A percentile compares a stretch with the other conserved stretches of the same genome.
Conservation (phyloP, 2,888 invertebrate genomes). For the Labia minor region DNA sequence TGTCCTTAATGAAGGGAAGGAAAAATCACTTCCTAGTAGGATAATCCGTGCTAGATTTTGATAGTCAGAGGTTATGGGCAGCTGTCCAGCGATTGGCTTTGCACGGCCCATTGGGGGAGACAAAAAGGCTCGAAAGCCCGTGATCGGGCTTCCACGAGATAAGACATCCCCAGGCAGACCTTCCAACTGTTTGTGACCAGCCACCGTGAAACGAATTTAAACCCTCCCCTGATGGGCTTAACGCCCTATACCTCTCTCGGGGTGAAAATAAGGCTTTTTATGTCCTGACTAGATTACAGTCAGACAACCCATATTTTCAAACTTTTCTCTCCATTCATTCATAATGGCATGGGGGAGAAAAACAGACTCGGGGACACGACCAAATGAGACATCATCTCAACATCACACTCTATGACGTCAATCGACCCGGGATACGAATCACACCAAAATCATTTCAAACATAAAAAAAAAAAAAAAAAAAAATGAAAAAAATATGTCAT, state of each 20-base stretch:
- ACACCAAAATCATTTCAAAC: too few species aligned
- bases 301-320: neutral
- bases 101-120: neutral
- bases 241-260: neutral
- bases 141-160: neutral
- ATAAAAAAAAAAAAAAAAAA: too few species aligned
- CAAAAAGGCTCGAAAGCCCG: neutral
- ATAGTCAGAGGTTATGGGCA: neutral
- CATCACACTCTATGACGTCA: too few species aligned
- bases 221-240: slow-evolving; percentile 6
- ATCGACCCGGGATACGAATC: too few species aligned
- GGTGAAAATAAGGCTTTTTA: neutral
- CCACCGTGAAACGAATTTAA: slow-evolving; percentile 13
- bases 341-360: neutral
- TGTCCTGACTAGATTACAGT: slow-evolving; percentile 1
- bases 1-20: too few species aligned
- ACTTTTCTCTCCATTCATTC: slow-evolving; percentile 1
- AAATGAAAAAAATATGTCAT: too few species aligned
- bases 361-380: neutral
- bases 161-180: neutral
- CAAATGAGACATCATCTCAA: neutral
- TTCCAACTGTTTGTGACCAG: slow-evolving; percentile 7
- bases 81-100: neutral
- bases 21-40: too few species aligned
- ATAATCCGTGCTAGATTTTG: too few species aligned